phyloP scores from a whole-genome alignment of 2,888 invertebrate species.

The Oligia fasciuncula region DNA sequence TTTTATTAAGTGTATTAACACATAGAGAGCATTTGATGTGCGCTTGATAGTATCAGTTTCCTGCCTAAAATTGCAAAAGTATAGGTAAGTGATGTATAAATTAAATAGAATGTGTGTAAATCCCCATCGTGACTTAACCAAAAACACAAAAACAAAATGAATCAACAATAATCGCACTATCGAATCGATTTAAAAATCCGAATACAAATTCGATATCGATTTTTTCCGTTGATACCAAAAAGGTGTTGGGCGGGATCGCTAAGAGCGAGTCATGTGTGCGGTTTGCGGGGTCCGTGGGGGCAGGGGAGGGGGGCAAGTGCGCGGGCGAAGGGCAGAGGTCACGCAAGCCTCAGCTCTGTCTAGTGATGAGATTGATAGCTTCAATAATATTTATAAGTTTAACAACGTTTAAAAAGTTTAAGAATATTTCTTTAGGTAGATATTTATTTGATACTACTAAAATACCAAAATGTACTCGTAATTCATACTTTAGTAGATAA shows the following conservation, averaged over 20 bases:
- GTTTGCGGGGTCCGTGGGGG: conserved; percentile 58
- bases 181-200: conserved; percentile 59
- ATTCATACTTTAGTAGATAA: not conserved
- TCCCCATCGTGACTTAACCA: conserved; percentile 42
- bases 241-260: conserved; percentile 85
- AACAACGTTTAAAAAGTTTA: conserved; percentile 35
- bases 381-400: conserved; percentile 71
- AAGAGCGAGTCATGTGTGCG: conserved; percentile 76
- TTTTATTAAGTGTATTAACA: conserved; percentile 13
- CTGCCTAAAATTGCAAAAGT: not conserved
- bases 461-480: too few species aligned
- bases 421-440: conserved; percentile 30
- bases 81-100: not conserved
- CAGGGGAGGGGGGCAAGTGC: conserved; percentile 66
- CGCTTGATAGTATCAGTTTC: not conserved
- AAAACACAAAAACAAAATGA: conserved; percentile 49
- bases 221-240: conserved; percentile 83
- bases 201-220: conserved; percentile 77
- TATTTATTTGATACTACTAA: not conserved
- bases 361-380: conserved; percentile 68
- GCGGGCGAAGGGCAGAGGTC: conserved; percentile 86
- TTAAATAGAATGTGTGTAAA: conserved; percentile 18
- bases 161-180: conserved; percentile 53
- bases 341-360: conserved; percentile 75
- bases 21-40: not conserved